These are phyloP conservation scores for Luffia ferchaultella DNA, from an alignment of 2,888 invertebrate species.

Conservation along the genomic window DNA sequence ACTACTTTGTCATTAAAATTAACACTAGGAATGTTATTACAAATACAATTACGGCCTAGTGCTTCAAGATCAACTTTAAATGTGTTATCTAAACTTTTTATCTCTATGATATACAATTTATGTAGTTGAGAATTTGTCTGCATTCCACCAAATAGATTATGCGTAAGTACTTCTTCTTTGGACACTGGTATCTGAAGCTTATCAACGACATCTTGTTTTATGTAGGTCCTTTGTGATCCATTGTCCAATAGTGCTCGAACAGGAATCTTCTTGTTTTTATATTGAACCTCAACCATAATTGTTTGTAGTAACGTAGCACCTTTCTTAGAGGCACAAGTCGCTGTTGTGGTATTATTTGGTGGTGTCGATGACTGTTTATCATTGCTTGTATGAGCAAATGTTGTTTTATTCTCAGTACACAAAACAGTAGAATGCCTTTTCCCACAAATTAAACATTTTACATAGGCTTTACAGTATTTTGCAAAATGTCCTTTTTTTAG, in stretches of 20 bases:
- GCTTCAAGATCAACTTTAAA: background rate
- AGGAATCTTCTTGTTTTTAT: too few species aligned
- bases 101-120: background rate
- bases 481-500: background rate
- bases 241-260: too few species aligned
- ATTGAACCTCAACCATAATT: too few species aligned
- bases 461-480: background rate
- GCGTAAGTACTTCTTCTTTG: background rate
- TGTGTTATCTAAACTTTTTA: slow-evolving; percentile 1
- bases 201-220: background rate
- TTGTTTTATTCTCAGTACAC: background rate
- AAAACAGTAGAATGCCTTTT: background rate
- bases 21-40: background rate
- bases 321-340: background rate
- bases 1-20: background rate
- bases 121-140: background rate
- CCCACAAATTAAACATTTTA: background rate
- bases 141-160: background rate
- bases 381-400: background rate
- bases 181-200: background rate
- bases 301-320: too few species aligned
- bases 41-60: background rate
- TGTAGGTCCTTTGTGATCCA: too few species aligned
- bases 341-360: background rate
- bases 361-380: background rate